A percentile compares a stretch with the other conserved stretches of the same genome.
Evolutionary conservation across 2,888 invertebrate genomes (phyloP).

Genomic region (Lomographa bimaculata): DNA sequence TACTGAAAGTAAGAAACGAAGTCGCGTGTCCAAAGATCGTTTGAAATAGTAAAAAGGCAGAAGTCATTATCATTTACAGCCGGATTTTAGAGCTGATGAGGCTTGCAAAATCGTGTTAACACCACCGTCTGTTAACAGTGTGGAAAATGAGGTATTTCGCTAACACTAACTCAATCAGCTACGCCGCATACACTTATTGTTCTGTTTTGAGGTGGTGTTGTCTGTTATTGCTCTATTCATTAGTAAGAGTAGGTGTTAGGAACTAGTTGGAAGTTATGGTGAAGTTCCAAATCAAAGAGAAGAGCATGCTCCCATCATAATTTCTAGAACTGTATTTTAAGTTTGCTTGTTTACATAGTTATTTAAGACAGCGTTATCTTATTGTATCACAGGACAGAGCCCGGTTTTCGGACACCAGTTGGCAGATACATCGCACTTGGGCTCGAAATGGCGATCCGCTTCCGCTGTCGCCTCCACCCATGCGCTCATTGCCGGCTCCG

Average conservation of each 20-base stretch:
- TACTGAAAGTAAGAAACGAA: neutral
- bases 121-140: constrained; percentile 32
- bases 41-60: constrained; percentile 40
- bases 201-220: constrained; percentile 6
- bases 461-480: constrained; percentile 64
- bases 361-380: no score
- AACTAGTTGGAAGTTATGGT: no score
- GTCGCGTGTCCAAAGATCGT: constrained; percentile 39
- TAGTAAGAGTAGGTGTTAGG: no score
- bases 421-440: constrained; percentile 89
- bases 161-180: constrained; percentile 36
- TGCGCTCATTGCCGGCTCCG: constrained; percentile 49
- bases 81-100: constrained; percentile 57
- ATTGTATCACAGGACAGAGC: constrained; percentile 82
- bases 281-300: no score
- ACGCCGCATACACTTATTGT: constrained; percentile 21
- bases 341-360: no score
- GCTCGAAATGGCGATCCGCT: constrained; percentile 76
- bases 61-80: constrained; percentile 55
- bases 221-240: constrained; percentile 3
- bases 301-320: no score
- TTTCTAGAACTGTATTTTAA: no score
- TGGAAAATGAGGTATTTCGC: constrained; percentile 38
- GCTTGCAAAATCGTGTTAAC: constrained; percentile 36
- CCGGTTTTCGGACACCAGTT: constrained; percentile 89